A percentile compares a stretch with the other conserved stretches of the same genome.
Conservation (phyloP, 1,140 invertebrate species). For the Drosophila albomicans region DNA sequence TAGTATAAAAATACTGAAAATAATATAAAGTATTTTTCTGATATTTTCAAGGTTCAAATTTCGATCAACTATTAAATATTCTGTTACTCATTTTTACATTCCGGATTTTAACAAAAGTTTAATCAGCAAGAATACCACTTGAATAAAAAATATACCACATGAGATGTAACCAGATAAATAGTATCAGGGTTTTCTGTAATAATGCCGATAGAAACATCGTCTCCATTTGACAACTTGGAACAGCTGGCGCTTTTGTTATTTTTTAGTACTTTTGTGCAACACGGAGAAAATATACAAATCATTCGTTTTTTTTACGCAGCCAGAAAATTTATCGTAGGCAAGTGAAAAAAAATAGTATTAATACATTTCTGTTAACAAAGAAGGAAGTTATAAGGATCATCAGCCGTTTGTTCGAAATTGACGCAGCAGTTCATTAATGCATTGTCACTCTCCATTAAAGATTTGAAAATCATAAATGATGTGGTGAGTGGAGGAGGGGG, state of each 20-base stretch:
- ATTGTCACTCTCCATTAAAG: background rate
- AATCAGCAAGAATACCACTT: too few species aligned
- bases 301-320: conserved; percentile 52
- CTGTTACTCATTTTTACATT: too few species aligned
- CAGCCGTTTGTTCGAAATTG: conserved; percentile 8
- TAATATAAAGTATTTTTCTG: too few species aligned
- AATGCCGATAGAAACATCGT: background rate
- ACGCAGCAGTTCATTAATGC: background rate
- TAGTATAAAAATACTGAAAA: too few species aligned
- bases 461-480: conserved; percentile 32
- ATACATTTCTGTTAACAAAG: conserved; percentile 11
- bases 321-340: conserved; percentile 48
- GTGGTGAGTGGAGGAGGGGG: conserved; percentile 32
- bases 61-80: too few species aligned
- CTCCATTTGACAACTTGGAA: conserved; percentile 20
- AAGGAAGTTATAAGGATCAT: background rate
- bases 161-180: background rate
- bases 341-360: conserved; percentile 25
- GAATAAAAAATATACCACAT: too few species aligned
- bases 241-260: conserved; percentile 42
- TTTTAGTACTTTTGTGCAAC: conserved; percentile 32
- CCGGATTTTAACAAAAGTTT: too few species aligned
- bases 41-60: too few species aligned
- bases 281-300: conserved; percentile 54
- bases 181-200: background rate